These are phyloP conservation scores for human (Homo sapiens) DNA, from an alignment of 2,113 vertebrate genomes.

Conservation along the genomic window DNA sequence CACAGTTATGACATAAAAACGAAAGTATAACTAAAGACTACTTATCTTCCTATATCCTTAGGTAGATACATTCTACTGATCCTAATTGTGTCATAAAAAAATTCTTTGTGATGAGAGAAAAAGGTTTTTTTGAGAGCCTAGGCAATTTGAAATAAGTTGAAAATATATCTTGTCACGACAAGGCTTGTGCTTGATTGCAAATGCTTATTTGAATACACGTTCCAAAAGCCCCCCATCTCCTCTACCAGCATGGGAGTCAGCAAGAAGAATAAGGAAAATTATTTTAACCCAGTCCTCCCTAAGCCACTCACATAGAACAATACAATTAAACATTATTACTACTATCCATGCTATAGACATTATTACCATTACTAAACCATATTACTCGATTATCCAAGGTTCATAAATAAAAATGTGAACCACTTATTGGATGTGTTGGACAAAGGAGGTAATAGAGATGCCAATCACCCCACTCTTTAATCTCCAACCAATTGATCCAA, in stretches of 20 bases:
- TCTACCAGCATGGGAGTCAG: not conserved
- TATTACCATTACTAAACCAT: not conserved
- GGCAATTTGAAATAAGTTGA: conserved; percentile 41
- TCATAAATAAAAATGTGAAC: not conserved
- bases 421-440: not conserved
- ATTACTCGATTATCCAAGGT: not conserved
- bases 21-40: not conserved
- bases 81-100: not conserved
- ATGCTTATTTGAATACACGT: conserved; percentile 39
- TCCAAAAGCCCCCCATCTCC: not conserved
- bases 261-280: not conserved
- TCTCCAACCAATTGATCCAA: not conserved
- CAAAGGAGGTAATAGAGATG: not conserved
- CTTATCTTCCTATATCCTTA: not conserved
- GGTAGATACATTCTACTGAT: not conserved
- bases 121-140: not conserved
- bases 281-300: not conserved
- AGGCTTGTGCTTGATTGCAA: conserved; percentile 26
- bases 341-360: not conserved
- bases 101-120: not conserved
- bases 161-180: not conserved
- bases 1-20: not conserved
- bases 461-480: not conserved
- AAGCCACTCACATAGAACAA: not conserved
- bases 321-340: not conserved